Conservation (phyloP, 2,888 invertebrate genomes). For the Campoplex capitator region DNA sequence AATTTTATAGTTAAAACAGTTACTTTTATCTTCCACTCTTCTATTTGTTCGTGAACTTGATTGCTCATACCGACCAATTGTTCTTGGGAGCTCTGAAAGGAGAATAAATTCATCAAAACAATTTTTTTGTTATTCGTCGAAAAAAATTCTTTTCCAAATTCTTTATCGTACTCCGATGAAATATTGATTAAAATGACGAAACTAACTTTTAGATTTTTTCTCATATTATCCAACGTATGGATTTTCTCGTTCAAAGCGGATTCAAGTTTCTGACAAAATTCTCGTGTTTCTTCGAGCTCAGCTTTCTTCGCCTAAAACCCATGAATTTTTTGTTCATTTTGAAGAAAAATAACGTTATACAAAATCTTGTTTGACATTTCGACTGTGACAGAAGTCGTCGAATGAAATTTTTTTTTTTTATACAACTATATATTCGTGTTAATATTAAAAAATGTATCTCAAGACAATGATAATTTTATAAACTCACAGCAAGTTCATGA, state of each 20-base stretch:
- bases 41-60: constrained; percentile 70
- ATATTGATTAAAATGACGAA: background rate
- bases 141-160: background rate
- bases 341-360: background rate
- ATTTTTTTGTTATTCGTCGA: background rate
- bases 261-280: constrained; percentile 73
- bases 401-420: background rate
- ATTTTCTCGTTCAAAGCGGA: constrained; percentile 69
- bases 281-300: constrained; percentile 75
- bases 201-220: constrained; percentile 58
- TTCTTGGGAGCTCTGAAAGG: constrained; percentile 70
- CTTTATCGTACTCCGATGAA: background rate
- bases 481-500: constrained; percentile 75
- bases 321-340: background rate
- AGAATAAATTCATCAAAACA: constrained; percentile 16
- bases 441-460: background rate
- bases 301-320: constrained; percentile 75
- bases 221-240: constrained; percentile 68
- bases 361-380: too few relatives aligned
- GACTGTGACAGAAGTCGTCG: too few relatives aligned
- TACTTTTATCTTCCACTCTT: constrained; percentile 73
- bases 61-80: constrained; percentile 68
- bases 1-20: constrained; percentile 1
- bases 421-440: background rate
- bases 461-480: background rate